Base-by-base conservation (phyloP, 2,888 invertebrate species). In the Beris morrisii region DNA sequence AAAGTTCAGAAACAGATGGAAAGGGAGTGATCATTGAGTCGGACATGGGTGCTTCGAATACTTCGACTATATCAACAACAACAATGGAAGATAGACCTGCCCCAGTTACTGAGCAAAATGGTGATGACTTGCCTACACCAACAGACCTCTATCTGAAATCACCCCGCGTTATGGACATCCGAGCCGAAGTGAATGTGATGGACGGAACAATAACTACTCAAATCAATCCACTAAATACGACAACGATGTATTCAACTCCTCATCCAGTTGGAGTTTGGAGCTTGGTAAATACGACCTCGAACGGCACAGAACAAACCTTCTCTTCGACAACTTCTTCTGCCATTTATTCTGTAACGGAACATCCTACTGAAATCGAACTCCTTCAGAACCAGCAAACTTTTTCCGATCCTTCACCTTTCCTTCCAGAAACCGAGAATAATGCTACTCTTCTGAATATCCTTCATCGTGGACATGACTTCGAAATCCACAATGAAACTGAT, bases 391-490 rank as follows among this genome's bases (percentile, higher is more conserved):
- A 69, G 50, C 57, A 28, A 5, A 46, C 22, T 32, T 32, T 69
- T 22, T 61, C 67, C 1, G 67, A 69, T 45, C 52, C 45, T 22
- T 67, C 67, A 15, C 88, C 88, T 5, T 88, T 88, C 74, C 78
- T 88, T 72, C 87, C 88, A 6, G 88, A 88, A 74, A 81, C 84
- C 15, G 87, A 87, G 75, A 87, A 83, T 70, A 84, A 87, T 73
- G 86, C 84, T 71, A 83, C 82, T 12, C 80, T 86, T 43, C 83
- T 86, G 2, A 84, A 85, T 73, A 86, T 84, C 73, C 77, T 86
- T n/a, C 84, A 85, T 76, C 83, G 84, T 72, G 85, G 83, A 2
- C 82, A 83, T 72, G 83, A 84, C 70, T 73, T 84, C 59, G 83
- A 83, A 69, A 79, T 79, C 12, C 59, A 66, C n/a, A 69, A 69